Base-by-base conservation (phyloP, 2,113 vertebrate species). In the Pipa parva region DNA sequence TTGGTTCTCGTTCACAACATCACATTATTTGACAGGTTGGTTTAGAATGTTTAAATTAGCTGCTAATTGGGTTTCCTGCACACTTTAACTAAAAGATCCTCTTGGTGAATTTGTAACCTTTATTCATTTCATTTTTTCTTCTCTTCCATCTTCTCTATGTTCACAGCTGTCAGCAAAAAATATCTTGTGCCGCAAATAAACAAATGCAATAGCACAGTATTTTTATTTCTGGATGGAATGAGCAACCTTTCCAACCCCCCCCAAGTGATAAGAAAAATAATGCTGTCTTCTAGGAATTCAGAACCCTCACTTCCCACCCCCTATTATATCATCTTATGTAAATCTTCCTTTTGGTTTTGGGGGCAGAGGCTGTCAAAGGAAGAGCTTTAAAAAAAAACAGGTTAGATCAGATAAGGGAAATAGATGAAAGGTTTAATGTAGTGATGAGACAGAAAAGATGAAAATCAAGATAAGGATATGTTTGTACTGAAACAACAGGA, bases 241-340 rank as follows among this genome's bases (percentile, higher is more conserved):
- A 42, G n/a, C 15, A 42, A 4, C 6, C 15, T 17, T 42, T 18
- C 39, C n/a, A n/a, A n/a, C n/a, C n/a, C 68, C 66, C 73, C 75
- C 61, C 74, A 5, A 69, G 75, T 74, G 77, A 63, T 77, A 70
- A 54, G 75, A 51, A 66, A 83, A 74, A 64, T 6, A 29, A 74
- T 78, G 79, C 74, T 71, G 75, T 76, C 72, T 73, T 54, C 71
- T 45, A 2, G 20, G 54, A 59, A 63, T 66, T 71, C 65, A 57
- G 66, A 78, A 69, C 21, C 29, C 11, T 8, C 70, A 5, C 39
- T 22, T 65, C 13, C 8, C 31, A 39, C 54, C 42, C 55, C 54
- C 71, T 72, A 55, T 71, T 50, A 57, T 68, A 59, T 39, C 46
- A 39, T 68, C 46, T n/a, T 13, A 25, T 21, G 26, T 60, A 59